Base-by-base conservation (phyloP, 1,140 invertebrate genomes). In the Oppia nitens region DNA sequence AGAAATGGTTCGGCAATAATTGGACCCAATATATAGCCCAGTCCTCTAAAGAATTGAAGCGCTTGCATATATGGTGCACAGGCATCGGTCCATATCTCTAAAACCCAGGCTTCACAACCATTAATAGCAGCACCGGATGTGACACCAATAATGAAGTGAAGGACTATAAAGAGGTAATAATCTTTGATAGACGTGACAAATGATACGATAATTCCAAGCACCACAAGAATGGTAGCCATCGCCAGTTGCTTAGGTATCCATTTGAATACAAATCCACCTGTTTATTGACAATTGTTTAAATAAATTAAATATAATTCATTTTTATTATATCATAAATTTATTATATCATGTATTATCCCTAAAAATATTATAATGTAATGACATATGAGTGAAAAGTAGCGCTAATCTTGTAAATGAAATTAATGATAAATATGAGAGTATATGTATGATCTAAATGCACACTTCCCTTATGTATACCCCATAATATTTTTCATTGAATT, bases 11-110 rank as follows among this genome's bases (percentile, higher is more conserved):
- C 25, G 3, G 12, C n/a, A 4, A 60, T 4, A 4, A 60, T 20
- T 4, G 58, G 58, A 11, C 23, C 57, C n/a, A 60, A 3, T 26
- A 59, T 60, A 23, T 57, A 59, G 9, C 58, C 58, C 4, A 60
- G 17, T 47, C 57, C 59, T 12, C 54, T 25, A 32, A 59, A 60
- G 47, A 60, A 60, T 48, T 60, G 58, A n/a, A 60, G 21, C 2
- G 53, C 54, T 24, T 60, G 58, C 58, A 60, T 60, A 23, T 23
- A 60, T 3, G 58, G 58, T 11, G 11, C 54, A 48, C 53, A 21
- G 9, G 29, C 23, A 3, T 60, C 24, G 3, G 17, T 20, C 58
- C 58, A 60, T 12, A 60, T 55, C n/a, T 60, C 58, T 3, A 60
- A n/a, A 9, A 60, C n/a, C 58, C 58, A 60, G 9, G 29, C 58